Conservation (phyloP, 2,797 vertebrate genomes). For the Propithecus perrieri region DNA sequence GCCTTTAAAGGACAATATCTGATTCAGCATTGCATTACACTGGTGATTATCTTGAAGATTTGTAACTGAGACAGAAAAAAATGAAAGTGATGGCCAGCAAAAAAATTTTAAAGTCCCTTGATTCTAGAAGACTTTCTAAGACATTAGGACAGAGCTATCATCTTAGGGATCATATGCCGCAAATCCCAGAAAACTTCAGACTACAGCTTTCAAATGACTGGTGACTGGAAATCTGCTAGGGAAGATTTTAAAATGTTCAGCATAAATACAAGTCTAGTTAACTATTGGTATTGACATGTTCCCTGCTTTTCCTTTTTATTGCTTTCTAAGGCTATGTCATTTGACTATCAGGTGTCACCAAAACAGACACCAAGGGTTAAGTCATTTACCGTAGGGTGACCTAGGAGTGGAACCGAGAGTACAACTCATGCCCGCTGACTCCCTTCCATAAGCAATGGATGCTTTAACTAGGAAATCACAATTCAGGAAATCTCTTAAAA, state of each 20-base stretch:
- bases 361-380: background rate
- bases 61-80: background rate
- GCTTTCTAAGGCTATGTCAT: background rate
- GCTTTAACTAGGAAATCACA: background rate
- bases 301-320: background rate
- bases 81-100: background rate
- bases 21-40: background rate
- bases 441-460: background rate
- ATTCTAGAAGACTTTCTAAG: constrained; percentile 3
- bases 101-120: background rate
- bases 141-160: background rate
- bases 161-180: background rate
- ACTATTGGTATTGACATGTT: background rate
- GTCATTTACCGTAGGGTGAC: background rate
- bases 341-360: background rate
- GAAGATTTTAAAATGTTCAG: background rate
- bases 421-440: background rate
- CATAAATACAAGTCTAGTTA: background rate
- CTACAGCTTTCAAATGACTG: background rate
- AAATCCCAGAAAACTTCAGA: background rate
- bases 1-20: background rate
- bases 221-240: background rate
- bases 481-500: background rate
- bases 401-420: background rate
- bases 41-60: background rate